Evolutionary conservation across 2,797 vertebrate species (phyloP), one percentile per base, ranked within the genome.

Genomic region (Rallus crepitans): DNA sequence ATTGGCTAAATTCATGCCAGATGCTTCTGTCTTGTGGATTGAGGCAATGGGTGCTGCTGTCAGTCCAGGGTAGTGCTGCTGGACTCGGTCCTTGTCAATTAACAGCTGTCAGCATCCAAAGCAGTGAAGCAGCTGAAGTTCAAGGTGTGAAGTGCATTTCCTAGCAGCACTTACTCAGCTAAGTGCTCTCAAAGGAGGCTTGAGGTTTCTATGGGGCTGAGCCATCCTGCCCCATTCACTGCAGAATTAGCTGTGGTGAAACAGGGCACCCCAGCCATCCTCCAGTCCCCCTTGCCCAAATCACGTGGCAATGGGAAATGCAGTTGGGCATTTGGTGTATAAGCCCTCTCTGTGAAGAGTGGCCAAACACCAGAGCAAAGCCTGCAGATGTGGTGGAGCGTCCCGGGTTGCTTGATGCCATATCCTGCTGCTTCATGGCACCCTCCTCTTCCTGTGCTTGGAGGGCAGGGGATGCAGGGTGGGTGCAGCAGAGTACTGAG

Each of bases 191-290:
- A 13, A 30, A 75, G 45, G 7, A 83, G 35, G 33, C 9, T 55
- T 8, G 24, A 47, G 12, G 37, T 8, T 50, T 50, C 47, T 60
- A 30, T 59, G 55, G 39, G 45, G 35, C n/a, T 1, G 5, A 42
- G n/a, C 6, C 1, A 1, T 21, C 31, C n/a, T 55, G 48, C 7
- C 5, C 30, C 3, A 1, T 33, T 3, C 28, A 27, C 27, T 42
- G 24, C 21, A 12, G 81, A 63, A 35, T 0, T 0, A n/a, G 60
- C 25, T 1, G 24, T 45, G 60, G 19, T 0, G 5, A 30, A 5
- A 7, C 0, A 0, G 7, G 33, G 12, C 5, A 50, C 11, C 13
- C 20, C 8, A 39, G 23, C 37, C 68, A 68, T n/a, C 55, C 72
- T 27, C 4, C 27, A 83, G 47, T 48, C 37, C 40, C 18, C 52